These are phyloP conservation scores for Anthopleura xanthogrammica DNA, from an alignment of 92 coral and sea anemone genomes.

Conservation along the genomic window DNA sequence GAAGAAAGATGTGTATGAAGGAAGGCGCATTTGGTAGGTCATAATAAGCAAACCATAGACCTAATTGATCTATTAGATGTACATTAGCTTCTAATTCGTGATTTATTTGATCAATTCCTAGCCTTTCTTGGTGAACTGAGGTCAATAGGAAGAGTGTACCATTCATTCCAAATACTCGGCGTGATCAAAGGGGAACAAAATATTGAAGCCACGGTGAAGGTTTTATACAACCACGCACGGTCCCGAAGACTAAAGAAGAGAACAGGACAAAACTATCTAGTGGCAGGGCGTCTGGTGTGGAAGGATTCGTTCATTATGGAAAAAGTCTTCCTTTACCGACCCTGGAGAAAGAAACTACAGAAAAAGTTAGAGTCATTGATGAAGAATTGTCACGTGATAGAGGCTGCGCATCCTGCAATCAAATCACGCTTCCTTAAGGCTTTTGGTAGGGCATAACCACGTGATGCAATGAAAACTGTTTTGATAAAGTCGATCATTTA, in stretches of 20 bases:
- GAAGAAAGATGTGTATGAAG: slow-evolving; percentile 15
- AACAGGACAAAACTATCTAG: slow-evolving; percentile 18
- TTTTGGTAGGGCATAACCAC: not conserved
- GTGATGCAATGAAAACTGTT: too few species aligned
- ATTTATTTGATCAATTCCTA: not conserved
- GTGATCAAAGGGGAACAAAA: slow-evolving; percentile 9
- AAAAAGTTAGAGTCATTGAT: not conserved
- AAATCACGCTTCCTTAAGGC: not conserved
- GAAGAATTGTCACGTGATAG: slow-evolving; percentile 8
- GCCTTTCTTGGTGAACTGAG: slow-evolving; percentile 12
- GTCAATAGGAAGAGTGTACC: not conserved
- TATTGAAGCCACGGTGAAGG: not conserved
- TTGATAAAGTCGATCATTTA: too few species aligned
- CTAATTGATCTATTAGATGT: too few species aligned
- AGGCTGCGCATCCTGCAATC: not conserved
- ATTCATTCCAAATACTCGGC: slow-evolving; percentile 1
- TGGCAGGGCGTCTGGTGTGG: not conserved
- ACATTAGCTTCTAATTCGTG: not conserved
- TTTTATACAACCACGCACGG: not conserved
- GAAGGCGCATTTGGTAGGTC: slow-evolving; percentile 15
- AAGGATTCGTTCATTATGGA: not conserved
- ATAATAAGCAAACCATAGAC: not conserved
- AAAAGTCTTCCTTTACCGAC: slow-evolving; percentile 13
- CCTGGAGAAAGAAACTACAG: slow-evolving; percentile 4
- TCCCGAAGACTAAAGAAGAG: not conserved